Base-by-base conservation (phyloP, 2,888 invertebrate genomes). In the Clusia tigrina region DNA sequence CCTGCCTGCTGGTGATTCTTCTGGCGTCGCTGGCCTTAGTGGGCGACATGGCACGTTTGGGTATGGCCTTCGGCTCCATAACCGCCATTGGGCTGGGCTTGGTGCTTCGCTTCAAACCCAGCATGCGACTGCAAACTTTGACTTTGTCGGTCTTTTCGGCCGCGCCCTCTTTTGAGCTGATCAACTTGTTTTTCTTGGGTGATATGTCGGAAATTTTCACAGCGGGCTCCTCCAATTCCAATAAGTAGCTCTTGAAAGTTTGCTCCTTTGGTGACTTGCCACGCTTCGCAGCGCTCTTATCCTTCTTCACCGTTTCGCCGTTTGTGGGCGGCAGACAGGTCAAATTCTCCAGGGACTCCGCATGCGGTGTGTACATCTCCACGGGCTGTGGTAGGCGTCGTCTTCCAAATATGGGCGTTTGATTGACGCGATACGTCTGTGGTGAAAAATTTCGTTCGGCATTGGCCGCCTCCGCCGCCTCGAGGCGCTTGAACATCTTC, bases 321-420 rank as follows among this genome's bases (percentile, higher is more conserved):
- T 3, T n/a, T 3, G 58, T 38, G 22, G 62, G 58, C 12, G 63
- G 53, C 2, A 64, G 54, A 6, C 62, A 68, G 6, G 74, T 70
- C 32, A 84, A 64, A 71, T 82, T 76, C 63, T 84, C 84, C 62
- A 80, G 53, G 0, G 80, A 80, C 48, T 82, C 83, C 0, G 84
- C 80, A 17, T 82, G 83, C 2, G 72, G 71, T 25, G 72, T 71
- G 53, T 78, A 71, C 1, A 70, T 54, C 25, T 74, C 72, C 9
- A 63, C 58, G 9, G 71, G 48, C 23, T 56, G 32, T 10, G 75
- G 64, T 24, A 73, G 61, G 20, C 72, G 71, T 2, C 78, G 78
- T 1, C 83, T 69, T 0, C 81, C 84, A 64, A 83, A 83, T 24
- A 83, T 81, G 0, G 83, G 83, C 6, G 83, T 83, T 60, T 84